Percentiles rank a stretch among this genome's conserved stretches.
Evolutionary conservation across 2,888 invertebrate genomes (phyloP).

Genomic region (Ypsolopha scabrella): DNA sequence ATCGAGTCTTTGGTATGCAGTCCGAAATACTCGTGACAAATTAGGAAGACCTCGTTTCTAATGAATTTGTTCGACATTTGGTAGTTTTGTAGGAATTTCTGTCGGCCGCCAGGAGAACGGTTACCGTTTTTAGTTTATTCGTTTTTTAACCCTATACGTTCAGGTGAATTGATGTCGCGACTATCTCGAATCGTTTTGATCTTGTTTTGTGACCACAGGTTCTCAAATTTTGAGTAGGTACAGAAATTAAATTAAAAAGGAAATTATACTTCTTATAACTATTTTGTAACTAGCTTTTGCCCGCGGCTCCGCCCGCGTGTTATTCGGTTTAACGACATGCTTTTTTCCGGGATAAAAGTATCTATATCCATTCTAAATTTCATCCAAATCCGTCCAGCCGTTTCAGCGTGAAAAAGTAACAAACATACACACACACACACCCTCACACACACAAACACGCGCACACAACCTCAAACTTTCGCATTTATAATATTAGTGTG

Average conservation of each 20-base stretch:
- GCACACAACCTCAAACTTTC: too few species aligned
- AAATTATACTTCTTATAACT: too few species aligned
- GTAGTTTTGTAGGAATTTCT: slow-evolving; percentile 34
- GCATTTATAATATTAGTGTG: too few species aligned
- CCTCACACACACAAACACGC: too few species aligned
- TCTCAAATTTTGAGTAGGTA: slow-evolving; percentile 25
- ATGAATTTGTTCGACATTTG: slow-evolving; percentile 48
- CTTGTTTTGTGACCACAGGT: slow-evolving; percentile 23
- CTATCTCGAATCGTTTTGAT: slow-evolving; percentile 33
- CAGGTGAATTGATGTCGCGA: slow-evolving; percentile 41
- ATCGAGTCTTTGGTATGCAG: slow-evolving; percentile 10
- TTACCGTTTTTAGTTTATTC: slow-evolving; percentile 23
- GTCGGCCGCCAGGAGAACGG: slow-evolving; percentile 13
- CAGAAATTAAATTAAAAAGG: background rate
- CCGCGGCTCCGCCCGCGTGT: too few species aligned
- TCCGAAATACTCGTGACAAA: slow-evolving; percentile 36
- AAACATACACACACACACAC: too few species aligned
- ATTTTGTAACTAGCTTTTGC: too few species aligned
- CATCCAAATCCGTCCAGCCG: too few species aligned
- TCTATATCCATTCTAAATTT: too few species aligned
- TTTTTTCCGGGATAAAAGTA: too few species aligned
- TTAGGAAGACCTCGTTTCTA: slow-evolving; percentile 31
- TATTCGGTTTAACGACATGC: too few species aligned
- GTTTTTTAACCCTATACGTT: slow-evolving; percentile 33
- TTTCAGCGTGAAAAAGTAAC: too few species aligned